A percentile compares a stretch with the other conserved stretches of the same genome.
Conservation (phyloP, 2,113 vertebrate species). For the Piaya cayana region DNA sequence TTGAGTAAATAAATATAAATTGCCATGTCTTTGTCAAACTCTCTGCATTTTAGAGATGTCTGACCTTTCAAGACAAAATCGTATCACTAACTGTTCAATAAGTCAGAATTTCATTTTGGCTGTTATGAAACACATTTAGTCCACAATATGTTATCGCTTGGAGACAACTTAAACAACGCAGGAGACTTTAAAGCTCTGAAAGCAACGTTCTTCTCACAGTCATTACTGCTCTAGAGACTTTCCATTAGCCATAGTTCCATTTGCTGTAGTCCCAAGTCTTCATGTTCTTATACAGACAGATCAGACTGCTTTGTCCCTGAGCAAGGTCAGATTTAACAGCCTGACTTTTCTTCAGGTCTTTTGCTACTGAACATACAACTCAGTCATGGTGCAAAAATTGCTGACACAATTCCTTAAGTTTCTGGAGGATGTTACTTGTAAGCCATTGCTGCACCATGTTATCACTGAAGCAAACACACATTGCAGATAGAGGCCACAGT, state of each 20-base stretch:
- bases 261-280: background rate
- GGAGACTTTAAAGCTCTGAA: background rate
- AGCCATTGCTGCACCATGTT: background rate
- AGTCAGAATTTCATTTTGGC: background rate
- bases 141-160: background rate
- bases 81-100: background rate
- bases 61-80: background rate
- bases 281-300: accelerated
- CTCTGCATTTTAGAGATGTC: background rate
- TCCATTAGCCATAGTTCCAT: background rate
- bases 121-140: background rate
- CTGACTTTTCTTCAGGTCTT: background rate
- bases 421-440: background rate
- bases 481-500: background rate
- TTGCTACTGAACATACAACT: background rate
- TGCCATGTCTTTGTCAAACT: background rate
- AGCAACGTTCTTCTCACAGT: background rate
- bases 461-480: accelerated
- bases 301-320: accelerated
- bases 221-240: background rate
- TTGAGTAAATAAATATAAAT: background rate
- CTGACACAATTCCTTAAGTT: background rate
- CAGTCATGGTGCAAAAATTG: background rate
- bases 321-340: background rate
- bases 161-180: background rate